Conservation (phyloP, 92 coral and sea anemone species). For the Metridium senile region DNA sequence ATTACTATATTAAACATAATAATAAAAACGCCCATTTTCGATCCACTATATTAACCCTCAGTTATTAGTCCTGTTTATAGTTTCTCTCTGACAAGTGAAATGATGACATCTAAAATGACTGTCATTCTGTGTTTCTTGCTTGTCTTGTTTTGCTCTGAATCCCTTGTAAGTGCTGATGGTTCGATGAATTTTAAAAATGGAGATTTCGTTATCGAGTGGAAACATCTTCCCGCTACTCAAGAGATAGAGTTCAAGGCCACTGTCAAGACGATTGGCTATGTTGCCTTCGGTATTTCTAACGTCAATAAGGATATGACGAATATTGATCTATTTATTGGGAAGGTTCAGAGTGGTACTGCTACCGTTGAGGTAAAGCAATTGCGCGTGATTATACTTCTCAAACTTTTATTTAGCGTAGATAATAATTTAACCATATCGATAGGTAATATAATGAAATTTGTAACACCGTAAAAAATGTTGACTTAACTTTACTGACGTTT, state of each 20-base stretch:
- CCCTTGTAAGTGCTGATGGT: neutral
- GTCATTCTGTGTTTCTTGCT: neutral
- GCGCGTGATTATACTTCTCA: neutral
- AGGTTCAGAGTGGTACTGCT: neutral
- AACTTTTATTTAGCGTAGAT: neutral
- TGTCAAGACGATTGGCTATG: slow-evolving; percentile 34
- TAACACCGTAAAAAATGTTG: no score
- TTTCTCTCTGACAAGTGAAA: no score
- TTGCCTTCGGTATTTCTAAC: slow-evolving; percentile 39
- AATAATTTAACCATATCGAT: no score
- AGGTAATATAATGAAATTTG: no score
- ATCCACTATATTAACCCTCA: no score
- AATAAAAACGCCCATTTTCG: no score
- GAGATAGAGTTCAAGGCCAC: slow-evolving; percentile 38
- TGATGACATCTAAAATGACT: neutral
- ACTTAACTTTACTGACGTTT: no score
- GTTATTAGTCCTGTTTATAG: no score
- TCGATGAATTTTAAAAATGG: slow-evolving; percentile 24
- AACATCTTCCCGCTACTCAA: slow-evolving; percentile 3
- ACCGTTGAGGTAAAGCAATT: neutral
- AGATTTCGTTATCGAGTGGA: slow-evolving; percentile 34
- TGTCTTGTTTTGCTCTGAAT: neutral
- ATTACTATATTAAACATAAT: no score
- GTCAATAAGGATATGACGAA: slow-evolving; percentile 26
- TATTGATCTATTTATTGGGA: slow-evolving; percentile 40